Evolutionary conservation across 1,140 invertebrate species (phyloP).

Genomic region (Rhopalosiphum padi): DNA sequence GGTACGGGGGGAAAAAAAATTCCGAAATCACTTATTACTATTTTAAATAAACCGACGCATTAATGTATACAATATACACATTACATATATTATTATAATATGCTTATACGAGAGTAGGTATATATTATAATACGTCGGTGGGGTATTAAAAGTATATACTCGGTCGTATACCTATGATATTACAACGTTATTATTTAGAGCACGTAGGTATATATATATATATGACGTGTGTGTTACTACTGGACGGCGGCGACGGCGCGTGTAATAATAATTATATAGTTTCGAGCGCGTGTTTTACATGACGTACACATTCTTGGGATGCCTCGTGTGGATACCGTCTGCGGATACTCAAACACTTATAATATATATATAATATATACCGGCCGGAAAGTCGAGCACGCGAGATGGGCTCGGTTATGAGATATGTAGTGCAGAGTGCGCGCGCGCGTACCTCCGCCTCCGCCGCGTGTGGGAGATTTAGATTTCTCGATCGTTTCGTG

Average conservation of each 20-base stretch:
- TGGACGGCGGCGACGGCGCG: conserved; percentile 41
- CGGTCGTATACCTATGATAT: not conserved
- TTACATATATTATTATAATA: not conserved
- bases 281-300: conserved; percentile 31
- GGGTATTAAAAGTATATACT: not conserved
- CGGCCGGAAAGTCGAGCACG: not conserved
- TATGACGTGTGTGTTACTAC: not conserved
- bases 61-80: not conserved
- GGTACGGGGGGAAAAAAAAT: not conserved
- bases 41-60: not conserved
- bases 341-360: not conserved
- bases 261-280: conserved; percentile 47
- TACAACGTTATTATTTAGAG: conserved; percentile 23
- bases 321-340: conserved; percentile 7
- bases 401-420: not conserved
- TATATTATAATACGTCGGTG: not conserved
- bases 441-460: not conserved
- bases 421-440: not conserved
- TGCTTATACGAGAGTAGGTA: not conserved
- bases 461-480: conserved; percentile 34
- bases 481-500: conserved; percentile 9
- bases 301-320: conserved; percentile 30
- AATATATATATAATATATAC: not conserved
- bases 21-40: not conserved
- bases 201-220: not conserved